These are phyloP conservation scores for Danio albolineatus DNA, from an alignment of 2,797 vertebrate species.

Conservation along the genomic window DNA sequence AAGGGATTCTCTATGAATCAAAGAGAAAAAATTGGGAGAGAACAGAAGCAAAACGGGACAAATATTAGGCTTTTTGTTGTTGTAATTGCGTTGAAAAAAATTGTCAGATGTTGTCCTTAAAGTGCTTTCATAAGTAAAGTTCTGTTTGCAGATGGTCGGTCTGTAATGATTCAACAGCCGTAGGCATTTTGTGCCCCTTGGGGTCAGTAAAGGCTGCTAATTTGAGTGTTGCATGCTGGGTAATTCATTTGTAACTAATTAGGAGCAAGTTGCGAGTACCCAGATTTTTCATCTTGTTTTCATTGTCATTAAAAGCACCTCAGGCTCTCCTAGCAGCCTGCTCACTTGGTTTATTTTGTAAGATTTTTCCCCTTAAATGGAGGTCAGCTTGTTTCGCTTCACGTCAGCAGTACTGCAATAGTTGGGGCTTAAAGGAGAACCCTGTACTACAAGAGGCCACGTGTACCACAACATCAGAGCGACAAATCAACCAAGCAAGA, in stretches of 20 bases:
- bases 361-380: constrained; percentile 17
- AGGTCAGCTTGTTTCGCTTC: constrained; percentile 33
- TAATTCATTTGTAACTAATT: constrained; percentile 49
- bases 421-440: constrained; percentile 19
- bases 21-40: neutral
- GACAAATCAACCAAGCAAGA: constrained; percentile 46
- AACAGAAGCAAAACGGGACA: neutral
- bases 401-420: constrained; percentile 1
- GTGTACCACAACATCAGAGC: constrained; percentile 28
- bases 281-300: constrained; percentile 34
- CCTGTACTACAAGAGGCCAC: neutral
- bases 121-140: constrained; percentile 33
- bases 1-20: constrained; percentile 11
- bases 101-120: constrained; percentile 21
- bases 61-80: constrained; percentile 1
- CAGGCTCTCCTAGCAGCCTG: constrained; percentile 1
- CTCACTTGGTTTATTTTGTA: constrained; percentile 13
- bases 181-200: constrained; percentile 31
- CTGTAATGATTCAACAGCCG: constrained; percentile 37
- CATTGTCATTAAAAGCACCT: constrained; percentile 20
- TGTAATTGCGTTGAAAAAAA: neutral
- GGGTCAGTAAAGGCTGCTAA: constrained; percentile 41
- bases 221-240: constrained; percentile 41
- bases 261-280: constrained; percentile 16
- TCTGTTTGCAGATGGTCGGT: constrained; percentile 38